Conservation (phyloP, 2,797 vertebrate genomes). For the Balearica regulorum region DNA sequence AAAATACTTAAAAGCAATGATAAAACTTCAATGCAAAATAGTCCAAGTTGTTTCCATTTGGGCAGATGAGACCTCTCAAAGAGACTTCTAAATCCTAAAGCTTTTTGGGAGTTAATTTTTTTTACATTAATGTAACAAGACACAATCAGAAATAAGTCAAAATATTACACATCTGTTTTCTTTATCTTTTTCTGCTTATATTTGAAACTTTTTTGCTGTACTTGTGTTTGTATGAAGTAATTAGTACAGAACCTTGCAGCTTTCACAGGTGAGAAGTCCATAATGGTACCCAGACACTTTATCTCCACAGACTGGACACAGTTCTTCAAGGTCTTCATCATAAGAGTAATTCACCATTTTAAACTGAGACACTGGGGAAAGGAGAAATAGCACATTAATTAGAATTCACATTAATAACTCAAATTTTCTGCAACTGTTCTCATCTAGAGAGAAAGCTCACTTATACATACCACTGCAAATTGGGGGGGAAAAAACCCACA, state of each 20-base stretch:
- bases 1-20: constrained; percentile 37
- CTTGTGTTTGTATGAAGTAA: constrained; percentile 11
- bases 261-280: constrained; percentile 97
- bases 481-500: no score
- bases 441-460: neutral
- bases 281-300: constrained; percentile 99
- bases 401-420: neutral
- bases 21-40: constrained; percentile 26
- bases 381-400: constrained; percentile 31
- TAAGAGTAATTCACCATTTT: constrained; percentile 99
- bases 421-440: neutral
- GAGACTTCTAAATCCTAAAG: neutral
- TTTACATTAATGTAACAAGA: neutral
- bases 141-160: neutral
- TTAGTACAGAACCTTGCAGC: constrained; percentile 89
- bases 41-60: neutral
- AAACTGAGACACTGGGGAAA: constrained; percentile 88
- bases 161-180: neutral
- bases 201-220: neutral
- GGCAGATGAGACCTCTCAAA: neutral
- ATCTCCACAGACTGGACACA: constrained; percentile 98
- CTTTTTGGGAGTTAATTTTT: neutral
- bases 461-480: neutral
- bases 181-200: neutral
- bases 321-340: constrained; percentile 96